Base-by-base conservation (phyloP, 2,113 vertebrate species). In the Gymnarchus niloticus region DNA sequence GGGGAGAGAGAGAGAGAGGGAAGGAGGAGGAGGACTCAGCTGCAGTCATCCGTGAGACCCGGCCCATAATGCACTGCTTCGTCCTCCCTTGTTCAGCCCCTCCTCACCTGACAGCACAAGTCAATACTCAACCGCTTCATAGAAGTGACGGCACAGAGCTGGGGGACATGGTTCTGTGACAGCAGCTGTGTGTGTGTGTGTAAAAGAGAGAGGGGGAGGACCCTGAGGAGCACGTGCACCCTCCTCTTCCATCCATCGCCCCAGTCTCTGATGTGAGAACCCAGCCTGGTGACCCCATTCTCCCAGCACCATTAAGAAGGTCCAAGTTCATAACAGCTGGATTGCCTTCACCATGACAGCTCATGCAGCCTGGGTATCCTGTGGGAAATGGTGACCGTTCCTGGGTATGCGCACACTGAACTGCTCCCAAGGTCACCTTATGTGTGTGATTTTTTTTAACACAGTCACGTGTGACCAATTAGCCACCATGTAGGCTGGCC, bases 31-130 rank as follows among this genome's bases (percentile, higher is more conserved):
- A 87, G 90, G 90, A 92, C 90, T 92, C 90, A 0, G 89, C 91
- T 92, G 91, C 92, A 93, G 90, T 91, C 92, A 91, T 84, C 91
- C 84, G 89, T 89, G 89, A 85, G 87, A 88, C 87, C 88, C 88
- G 80, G 90, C 94, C 94, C 94, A 91, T 91, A 95, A 95, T 95
- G 95, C 94, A 95, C 91, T 90, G 88, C 92, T 89, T 87, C 83
- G 52, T 91, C 91, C 90, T 59, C 41, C 46, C 73, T 23, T 33
- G 12, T n/a, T 54, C 49, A 33, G 17, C 52, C 84, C 46, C 54
- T 83, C 73, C 44, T 87, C 61, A 80, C 3, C 10, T 85, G 89
- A 89, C 91, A 69, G 87, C 89, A 78, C 28, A 69, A 87, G 92
- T 92, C 91, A 17, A 48, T 10, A 23, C 85, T 95, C 94, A 95